Base-by-base conservation (phyloP, 2,888 invertebrate species). In the Zeuzera pyrina region DNA sequence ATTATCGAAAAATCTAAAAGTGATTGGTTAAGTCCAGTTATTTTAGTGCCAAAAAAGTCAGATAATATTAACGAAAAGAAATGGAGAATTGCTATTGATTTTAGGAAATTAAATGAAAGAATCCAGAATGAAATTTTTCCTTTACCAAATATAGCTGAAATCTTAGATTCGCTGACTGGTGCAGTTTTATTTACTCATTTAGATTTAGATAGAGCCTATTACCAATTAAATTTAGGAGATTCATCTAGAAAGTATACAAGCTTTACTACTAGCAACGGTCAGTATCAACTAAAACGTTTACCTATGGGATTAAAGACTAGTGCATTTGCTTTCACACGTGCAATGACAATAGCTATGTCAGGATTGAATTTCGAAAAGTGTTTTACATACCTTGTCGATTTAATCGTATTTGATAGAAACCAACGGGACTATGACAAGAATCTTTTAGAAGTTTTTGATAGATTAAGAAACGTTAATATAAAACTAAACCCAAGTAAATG, bases 301-400 rank as follows among this genome's bases (percentile, higher is more conserved):
- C 29, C 29, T 3, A 16, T 29, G 29, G 29, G 29, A 3, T 15
- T 29, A 7, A 14, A 29, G n/a, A 7, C 29, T 3, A 29, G 29
- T 15, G 15, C 29, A 12, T 15, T 5, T 29, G 3, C 15, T 15
- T 29, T 29, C 16, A 29, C 15, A 8, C 3, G 30, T 4, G 12
- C 12, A 12, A 30, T 21, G 21, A 30, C 21, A 12, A 12, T 30
- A 30, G 30, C 30, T 5, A 21, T 30, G 30, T 30, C 30, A 21
- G 30, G 30, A 4, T 22, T 30, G 5, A 29, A 15, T 12, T 29
- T n/a, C 12, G 29, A 15, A n/a, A 15, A 15, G 11, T 15, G 29
- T n/a, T n/a, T n/a, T n/a, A n/a, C n/a, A n/a, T n/a, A n/a, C n/a
- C n/a, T n/a, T n/a, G n/a, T n/a, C n/a, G 30, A 30, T 30, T 21